Evolutionary conservation across 2,797 vertebrate genomes (phyloP).

Genomic region (Chloroceryle amazona): DNA sequence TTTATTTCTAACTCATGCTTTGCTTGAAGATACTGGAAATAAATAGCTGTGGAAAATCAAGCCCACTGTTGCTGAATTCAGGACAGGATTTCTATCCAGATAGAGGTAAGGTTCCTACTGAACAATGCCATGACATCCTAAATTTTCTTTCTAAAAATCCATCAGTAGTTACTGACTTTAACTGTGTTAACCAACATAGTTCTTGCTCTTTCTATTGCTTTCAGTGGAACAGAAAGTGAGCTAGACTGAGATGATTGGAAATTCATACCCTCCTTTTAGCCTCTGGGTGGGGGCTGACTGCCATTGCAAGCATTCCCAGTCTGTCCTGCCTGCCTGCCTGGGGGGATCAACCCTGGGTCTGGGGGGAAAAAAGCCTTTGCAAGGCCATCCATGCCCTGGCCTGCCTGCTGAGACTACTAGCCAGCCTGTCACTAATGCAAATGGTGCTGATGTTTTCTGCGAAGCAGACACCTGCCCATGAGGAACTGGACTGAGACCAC

Average conservation of each 20-base stretch:
- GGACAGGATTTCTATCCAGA: not conserved
- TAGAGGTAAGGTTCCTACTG: not conserved
- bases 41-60: not conserved
- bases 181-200: not conserved
- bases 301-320: not conserved
- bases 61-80: not conserved
- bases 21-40: not conserved
- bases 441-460: constrained; percentile 70
- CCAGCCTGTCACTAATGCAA: constrained; percentile 65
- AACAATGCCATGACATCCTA: not conserved
- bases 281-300: not conserved
- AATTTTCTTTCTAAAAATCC: not conserved
- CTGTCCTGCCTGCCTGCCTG: not conserved
- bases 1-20: not conserved
- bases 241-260: not conserved
- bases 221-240: not conserved
- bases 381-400: not conserved
- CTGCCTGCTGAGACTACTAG: constrained; percentile 22
- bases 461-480: constrained; percentile 78
- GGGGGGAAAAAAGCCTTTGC: not conserved
- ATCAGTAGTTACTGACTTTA: not conserved
- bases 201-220: not conserved
- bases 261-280: not conserved
- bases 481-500: constrained; percentile 75
- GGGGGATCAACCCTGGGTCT: not conserved